Percentiles rank a stretch among this genome's conserved stretches.
phyloP scores from a whole-genome alignment of 2,888 invertebrate genomes.

The Neria commutata region DNA sequence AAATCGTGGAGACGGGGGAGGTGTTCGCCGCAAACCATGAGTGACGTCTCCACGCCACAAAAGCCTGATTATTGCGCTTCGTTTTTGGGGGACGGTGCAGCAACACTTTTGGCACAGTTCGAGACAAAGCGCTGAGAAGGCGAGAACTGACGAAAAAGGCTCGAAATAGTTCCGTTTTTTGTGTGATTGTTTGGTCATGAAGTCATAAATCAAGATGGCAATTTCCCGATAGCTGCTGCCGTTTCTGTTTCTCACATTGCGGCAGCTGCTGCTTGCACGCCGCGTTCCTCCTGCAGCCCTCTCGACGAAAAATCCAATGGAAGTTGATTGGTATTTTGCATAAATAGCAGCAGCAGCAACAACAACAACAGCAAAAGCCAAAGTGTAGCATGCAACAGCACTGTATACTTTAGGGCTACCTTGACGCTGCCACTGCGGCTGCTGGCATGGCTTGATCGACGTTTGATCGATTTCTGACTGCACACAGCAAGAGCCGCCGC shows the following conservation, averaged over 20 bases:
- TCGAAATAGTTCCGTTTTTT: constrained; percentile 17
- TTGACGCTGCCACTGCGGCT: constrained; percentile 21
- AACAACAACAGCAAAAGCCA: neutral
- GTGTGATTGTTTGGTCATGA: constrained; percentile 43
- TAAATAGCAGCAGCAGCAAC: constrained; percentile 27
- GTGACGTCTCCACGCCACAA: constrained; percentile 34
- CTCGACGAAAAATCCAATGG: constrained; percentile 6
- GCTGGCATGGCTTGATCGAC: too few species aligned
- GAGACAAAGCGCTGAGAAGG: neutral
- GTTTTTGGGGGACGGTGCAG: neutral
- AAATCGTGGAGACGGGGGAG: constrained; percentile 25
- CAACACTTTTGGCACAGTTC: neutral
- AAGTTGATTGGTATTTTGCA: constrained; percentile 36
- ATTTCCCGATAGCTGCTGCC: constrained; percentile 34
- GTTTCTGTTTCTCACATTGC: constrained; percentile 11
- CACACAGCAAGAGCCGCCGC: too few species aligned
- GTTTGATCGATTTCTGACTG: constrained; percentile 38
- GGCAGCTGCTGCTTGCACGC: constrained; percentile 12
- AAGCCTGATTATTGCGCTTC: constrained; percentile 27
- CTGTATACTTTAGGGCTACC: constrained; percentile 15
- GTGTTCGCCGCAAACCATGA: constrained; percentile 17
- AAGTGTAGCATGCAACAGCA: neutral
- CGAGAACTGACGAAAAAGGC: constrained; percentile 25
- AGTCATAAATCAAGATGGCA: constrained; percentile 47
- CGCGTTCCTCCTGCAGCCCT: constrained; percentile 6